Conservation (phyloP, 2,797 vertebrate genomes). For the Novumbra hubbsi region DNA sequence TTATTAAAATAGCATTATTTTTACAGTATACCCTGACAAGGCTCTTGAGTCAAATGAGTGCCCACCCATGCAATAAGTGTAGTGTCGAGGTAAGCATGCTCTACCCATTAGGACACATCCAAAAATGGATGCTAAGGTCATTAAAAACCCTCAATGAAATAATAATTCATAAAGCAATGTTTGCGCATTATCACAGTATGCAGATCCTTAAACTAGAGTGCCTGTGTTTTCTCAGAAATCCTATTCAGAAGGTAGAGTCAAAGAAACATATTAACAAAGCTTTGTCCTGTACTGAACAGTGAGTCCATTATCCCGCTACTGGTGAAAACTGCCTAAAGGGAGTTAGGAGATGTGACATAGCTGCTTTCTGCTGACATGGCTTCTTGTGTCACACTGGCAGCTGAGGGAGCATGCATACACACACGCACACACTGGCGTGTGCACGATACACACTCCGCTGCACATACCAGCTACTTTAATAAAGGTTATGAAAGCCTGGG, state of each 20-base stretch:
- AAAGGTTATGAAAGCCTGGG: background rate
- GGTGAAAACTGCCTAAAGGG: slow-evolving; percentile 22
- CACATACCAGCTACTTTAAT: background rate
- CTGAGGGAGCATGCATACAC: background rate
- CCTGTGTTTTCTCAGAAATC: too few relatives aligned
- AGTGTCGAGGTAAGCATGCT: too few relatives aligned
- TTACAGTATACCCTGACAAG: too few relatives aligned
- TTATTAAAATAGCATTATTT: background rate
- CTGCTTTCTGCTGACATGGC: slow-evolving; percentile 38
- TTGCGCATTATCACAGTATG: too few relatives aligned
- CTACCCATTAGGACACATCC: too few relatives aligned
- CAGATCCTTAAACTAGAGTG: too few relatives aligned
- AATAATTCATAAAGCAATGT: too few relatives aligned
- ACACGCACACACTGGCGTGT: background rate
- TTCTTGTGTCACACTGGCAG: slow-evolving; percentile 11
- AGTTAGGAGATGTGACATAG: background rate
- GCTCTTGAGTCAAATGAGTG: too few relatives aligned
- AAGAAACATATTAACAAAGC: slow-evolving; percentile 11
- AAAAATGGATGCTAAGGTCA: too few relatives aligned
- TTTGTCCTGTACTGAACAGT: background rate
- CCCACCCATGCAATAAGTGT: too few relatives aligned
- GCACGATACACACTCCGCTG: background rate
- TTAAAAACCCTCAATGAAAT: too few relatives aligned
- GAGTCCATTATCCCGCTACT: slow-evolving; percentile 13
- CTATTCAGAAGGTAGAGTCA: background rate